These are phyloP conservation scores for Hydropsyche tenuis DNA, from an alignment of 1,140 invertebrate species.

Conservation along the genomic window DNA sequence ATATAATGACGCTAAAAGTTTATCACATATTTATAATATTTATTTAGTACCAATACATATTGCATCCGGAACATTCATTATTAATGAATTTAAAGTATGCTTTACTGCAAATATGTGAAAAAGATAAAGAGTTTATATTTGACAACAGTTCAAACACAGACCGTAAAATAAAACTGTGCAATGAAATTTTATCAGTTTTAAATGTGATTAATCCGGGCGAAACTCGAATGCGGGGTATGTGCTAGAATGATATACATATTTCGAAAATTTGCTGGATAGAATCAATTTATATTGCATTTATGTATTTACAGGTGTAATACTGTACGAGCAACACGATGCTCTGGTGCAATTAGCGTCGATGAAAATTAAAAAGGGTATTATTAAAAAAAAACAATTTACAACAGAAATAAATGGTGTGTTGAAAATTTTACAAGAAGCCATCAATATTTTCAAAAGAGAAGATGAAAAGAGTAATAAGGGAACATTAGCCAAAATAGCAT, in stretches of 20 bases:
- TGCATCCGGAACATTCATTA: slow-evolving; percentile 77
- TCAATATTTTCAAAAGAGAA: slow-evolving; percentile 71
- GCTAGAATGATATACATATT: too few relatives aligned
- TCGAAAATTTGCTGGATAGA: too few relatives aligned
- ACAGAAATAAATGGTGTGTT: slow-evolving; percentile 70
- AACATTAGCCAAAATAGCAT: slow-evolving; percentile 68
- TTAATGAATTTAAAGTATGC: slow-evolving; percentile 69
- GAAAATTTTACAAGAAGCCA: slow-evolving; percentile 65
- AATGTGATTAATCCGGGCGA: slow-evolving; percentile 78
- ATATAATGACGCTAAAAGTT: neutral
- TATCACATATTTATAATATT: neutral
- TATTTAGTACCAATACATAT: slow-evolving; percentile 63
- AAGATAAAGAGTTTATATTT: slow-evolving; percentile 72
- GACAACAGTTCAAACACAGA: slow-evolving; percentile 76
- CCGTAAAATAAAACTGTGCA: slow-evolving; percentile 76
- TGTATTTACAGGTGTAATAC: slow-evolving; percentile 75
- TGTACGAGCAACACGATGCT: slow-evolving; percentile 81
- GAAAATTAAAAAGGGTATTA: slow-evolving; percentile 66
- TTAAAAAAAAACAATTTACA: slow-evolving; percentile 68
- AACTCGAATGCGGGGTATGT: slow-evolving; percentile 72
- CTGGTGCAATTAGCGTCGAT: slow-evolving; percentile 72
- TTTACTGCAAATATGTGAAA: slow-evolving; percentile 78
- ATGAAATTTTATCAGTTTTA: slow-evolving; percentile 70
- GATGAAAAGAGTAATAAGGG: slow-evolving; percentile 73
- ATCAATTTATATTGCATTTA: too few relatives aligned